Base-by-base conservation (phyloP, 2,888 invertebrate genomes). In the Diplazon laetatorius region DNA sequence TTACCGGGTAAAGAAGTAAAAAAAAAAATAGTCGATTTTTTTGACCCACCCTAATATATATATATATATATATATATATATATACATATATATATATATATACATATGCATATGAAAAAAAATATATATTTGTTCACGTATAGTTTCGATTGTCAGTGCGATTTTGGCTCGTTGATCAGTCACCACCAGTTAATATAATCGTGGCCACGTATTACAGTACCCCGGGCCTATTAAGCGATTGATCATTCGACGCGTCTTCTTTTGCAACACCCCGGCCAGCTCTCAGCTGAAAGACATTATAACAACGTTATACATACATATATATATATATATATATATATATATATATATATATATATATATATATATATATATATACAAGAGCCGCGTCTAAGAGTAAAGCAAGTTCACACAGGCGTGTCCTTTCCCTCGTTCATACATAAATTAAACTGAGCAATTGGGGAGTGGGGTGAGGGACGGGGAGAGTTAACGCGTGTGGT, bases 311-410 rank as follows among this genome's bases (percentile, higher is more conserved):
- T 39, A 80, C 65, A 59, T 77, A n/a, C n/a, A n/a, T n/a, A n/a
- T n/a, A n/a, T n/a, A n/a, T n/a, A n/a, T n/a, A n/a, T n/a, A n/a
- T n/a, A n/a, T 65, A 71, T 18, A 72, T 71, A 79, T 80, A 76
- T 80, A 73, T 78, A 78, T 78, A 80, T 65, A 71, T 18, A 72
- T 71, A 79, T 80, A 76, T 80, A 73, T 78, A 78, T 78, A 80
- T 65, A 71, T 18, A 72, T 71, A 79, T 65, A 71, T 18, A 72
- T 71, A 79, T 80, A 76, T 80, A 73, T 78, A 78, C 80, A 80
- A 78, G 59, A 73, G 80, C 80, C 80, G 70, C 76, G 65, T 69
- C 44, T 70, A 68, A 71, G 52, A 62, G 60, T 59, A 74, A 48
- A 68, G 48, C 66, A 42, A 50, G 39, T 37, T 55, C 35, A 37